A percentile compares a stretch with the other conserved stretches of the same genome.
Evolutionary conservation across 2,113 vertebrate species (phyloP).

Genomic region (Xenotilapia caudafasciata): DNA sequence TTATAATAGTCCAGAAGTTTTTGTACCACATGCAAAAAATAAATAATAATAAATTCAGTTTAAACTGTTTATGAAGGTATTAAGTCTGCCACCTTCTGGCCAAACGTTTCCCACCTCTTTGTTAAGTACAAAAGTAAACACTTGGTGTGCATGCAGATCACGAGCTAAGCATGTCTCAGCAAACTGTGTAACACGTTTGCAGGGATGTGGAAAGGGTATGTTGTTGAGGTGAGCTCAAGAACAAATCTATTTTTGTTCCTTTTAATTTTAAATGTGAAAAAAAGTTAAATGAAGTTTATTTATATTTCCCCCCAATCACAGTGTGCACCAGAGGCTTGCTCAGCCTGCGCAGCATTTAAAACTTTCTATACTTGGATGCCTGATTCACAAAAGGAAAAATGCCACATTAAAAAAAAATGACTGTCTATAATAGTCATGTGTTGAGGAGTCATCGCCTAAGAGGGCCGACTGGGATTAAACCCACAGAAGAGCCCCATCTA

Average conservation of each 20-base stretch:
- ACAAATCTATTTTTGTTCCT: not conserved
- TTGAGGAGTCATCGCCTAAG: not conserved
- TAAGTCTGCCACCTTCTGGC: conserved; percentile 14
- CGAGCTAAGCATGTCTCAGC: conserved; percentile 4
- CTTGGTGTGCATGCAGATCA: not conserved
- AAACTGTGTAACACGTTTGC: conserved; percentile 24
- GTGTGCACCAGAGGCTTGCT: not conserved
- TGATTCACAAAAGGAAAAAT: not conserved
- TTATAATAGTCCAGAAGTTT: not conserved
- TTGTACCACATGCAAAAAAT: not conserved
- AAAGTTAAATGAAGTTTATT: not conserved
- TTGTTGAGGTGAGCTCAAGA: not conserved
- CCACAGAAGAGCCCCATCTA: conserved; percentile 37
- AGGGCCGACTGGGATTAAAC: not conserved
- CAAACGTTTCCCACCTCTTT: not conserved
- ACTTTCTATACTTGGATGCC: not conserved
- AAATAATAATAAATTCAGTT: not conserved
- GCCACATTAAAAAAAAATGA: not conserved
- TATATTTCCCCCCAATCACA: not conserved
- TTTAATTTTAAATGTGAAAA: not conserved
- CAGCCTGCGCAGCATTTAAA: not conserved
- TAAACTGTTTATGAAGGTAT: not conserved
- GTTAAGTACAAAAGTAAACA: conserved; percentile 39
- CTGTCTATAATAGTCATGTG: not conserved
- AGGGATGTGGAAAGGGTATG: not conserved